Conservation (phyloP, 1,140 invertebrate species). For the Solen grandis region DNA sequence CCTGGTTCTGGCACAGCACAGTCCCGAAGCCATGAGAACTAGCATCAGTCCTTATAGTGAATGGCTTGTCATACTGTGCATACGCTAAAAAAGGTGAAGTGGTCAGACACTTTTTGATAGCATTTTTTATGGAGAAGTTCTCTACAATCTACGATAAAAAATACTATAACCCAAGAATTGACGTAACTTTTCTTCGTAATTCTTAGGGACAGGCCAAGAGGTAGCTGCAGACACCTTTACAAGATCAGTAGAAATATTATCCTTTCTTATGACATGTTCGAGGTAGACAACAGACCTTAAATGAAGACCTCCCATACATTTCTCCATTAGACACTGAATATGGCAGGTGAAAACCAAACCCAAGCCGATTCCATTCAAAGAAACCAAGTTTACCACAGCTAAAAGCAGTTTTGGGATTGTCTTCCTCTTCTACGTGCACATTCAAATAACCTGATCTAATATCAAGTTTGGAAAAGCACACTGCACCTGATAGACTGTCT, state of each 20-base stretch:
- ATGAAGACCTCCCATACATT: conserved; percentile 4
- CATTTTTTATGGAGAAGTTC: no score
- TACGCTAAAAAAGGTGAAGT: no score
- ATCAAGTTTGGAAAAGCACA: conserved; percentile 81
- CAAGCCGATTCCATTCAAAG: conserved; percentile 31
- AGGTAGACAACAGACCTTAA: neutral
- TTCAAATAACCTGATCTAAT: conserved; percentile 73
- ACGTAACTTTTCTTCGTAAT: neutral
- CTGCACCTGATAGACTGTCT: conserved; percentile 73
- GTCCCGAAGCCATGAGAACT: no score
- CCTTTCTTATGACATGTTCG: neutral
- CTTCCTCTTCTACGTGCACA: conserved; percentile 72
- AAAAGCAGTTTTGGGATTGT: conserved; percentile 75
- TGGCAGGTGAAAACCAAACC: neutral
- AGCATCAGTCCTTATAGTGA: no score
- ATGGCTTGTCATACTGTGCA: no score
- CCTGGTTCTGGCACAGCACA: no score
- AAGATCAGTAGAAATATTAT: neutral
- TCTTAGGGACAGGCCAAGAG: neutral
- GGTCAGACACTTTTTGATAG: no score
- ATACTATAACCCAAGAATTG: neutral
- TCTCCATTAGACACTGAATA: conserved; percentile 12
- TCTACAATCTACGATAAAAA: no score
- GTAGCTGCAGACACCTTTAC: neutral
- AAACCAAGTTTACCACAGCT: conserved; percentile 22